Evolutionary conservation across 2,113 vertebrate species (phyloP), one percentile per base, ranked within the genome.

Genomic region (Oncorhynchus keta): DNA sequence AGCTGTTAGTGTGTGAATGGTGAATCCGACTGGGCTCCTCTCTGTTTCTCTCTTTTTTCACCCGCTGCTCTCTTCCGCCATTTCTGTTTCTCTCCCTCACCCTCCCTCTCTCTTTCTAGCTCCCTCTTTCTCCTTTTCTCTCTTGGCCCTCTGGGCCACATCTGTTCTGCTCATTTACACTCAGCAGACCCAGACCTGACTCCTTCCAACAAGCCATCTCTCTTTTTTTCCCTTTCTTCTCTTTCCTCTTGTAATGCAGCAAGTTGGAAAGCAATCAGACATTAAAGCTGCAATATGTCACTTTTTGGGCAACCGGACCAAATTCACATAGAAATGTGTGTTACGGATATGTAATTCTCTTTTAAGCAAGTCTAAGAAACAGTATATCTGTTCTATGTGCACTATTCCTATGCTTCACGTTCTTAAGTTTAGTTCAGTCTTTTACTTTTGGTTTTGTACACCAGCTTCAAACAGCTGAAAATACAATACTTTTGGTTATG

Each of bases 1-100:
- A 89, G 86, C 75, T 87, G 78, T 86, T 64, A 88, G 83, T 79
- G 79, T 91, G 86, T 51, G 72, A 26, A 81, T 24, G 81, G 87
- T 81, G 30, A 51, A 80, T 71, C 64, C 71, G 22, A 76, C 22
- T 48, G 72, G 65, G 57, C 81, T 20, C 18, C 64, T 26, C 28
- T 26, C 75, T 22, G 8, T 28, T 80, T 24, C 22, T 11, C 11
- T 11, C 13, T 4, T 73, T 65, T 65, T 72, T 65, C 11, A 48
- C 22, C 30, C 77, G 26, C 20, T 14, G 5, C 48, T 26, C 13
- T 59, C 48, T 4, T 13, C 48, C 71, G 49, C 24, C 24, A 1
- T 45, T 9, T 45, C 39, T 45, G 39, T 12, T 45, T 18, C 48
- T 28, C 13, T 59, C 51, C 6, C 45, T 13, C 48, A 32, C 5